Evolutionary conservation across 2,113 vertebrate genomes (phyloP), one percentile per base, ranked within the genome.

Genomic region (Mystacornis crossleyi): DNA sequence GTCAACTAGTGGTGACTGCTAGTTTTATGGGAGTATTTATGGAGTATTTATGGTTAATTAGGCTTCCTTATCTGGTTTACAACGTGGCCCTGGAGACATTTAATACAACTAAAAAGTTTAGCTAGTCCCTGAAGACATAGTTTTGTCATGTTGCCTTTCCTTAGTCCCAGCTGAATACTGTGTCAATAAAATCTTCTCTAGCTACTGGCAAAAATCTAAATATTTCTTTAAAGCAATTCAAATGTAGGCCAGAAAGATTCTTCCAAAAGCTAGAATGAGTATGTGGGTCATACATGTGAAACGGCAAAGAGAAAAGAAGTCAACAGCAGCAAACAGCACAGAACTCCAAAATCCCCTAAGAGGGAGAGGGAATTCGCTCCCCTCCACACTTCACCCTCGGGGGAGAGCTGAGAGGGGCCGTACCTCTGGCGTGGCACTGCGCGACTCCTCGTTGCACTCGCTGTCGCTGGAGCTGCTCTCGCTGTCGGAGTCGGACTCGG

Each of bases 391-490:
- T 25, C 5, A 29, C 34, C 2, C 40, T 18, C 12, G 0, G 0
- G 50, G 60, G 15, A 40, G n/a, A 42, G 48, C 65, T 2, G 55
- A 4, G 45, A 0, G 18, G 18, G 53, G 86, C 50, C 38, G 34
- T 97, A 99, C 99, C 99, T 99, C 99, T 3, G 99, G 99, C 1
- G 99, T 99, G 89, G 98, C 97, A 71, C 97, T 98, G 50, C 99
- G 98, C 0, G 99, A 98, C 17, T 98, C 98, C 93, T 98, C 98
- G 69, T 99, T 99, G 96, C 98, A 98, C 91, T 99, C 99, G 20
- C 99, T 99, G 98, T 99, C 99, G 6, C 98, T 99, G 95, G 99
- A 99, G 97, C 99, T 99, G 98, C 98, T 99, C 96, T 99, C 99
- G 2, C 99, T 99, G 88, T 99, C 99, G 0, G 99, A 99, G 97